Percentiles rank a stretch among this genome's conserved stretches.
Evolutionary conservation across 2,888 invertebrate genomes (phyloP).

Genomic region (Aquatica leii): DNA sequence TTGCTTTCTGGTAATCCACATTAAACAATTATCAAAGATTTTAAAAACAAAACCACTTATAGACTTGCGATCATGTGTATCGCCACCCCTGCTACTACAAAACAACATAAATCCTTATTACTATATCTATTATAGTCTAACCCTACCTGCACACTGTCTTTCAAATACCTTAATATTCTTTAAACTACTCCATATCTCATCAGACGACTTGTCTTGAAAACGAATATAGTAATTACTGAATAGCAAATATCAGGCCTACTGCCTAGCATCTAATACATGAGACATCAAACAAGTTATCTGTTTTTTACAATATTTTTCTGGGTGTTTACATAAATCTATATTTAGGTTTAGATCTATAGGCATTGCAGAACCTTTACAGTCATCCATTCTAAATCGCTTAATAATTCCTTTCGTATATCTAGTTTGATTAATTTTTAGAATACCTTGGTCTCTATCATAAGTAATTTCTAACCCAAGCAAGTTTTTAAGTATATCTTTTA

Average conservation of each 20-base stretch:
- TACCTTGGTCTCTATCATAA: no score
- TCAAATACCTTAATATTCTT: not conserved
- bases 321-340: not conserved
- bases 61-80: slow-evolving; percentile 31
- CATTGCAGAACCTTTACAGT: slow-evolving; percentile 7
- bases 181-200: not conserved
- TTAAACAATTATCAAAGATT: slow-evolving; percentile 24
- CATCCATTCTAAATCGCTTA: slow-evolving; percentile 26
- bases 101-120: slow-evolving; percentile 2
- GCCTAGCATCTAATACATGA: not conserved
- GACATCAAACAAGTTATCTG: not conserved
- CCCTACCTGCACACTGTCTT: not conserved
- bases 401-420: slow-evolving; percentile 25
- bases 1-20: slow-evolving; percentile 20
- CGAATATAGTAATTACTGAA: not conserved
- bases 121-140: not conserved
- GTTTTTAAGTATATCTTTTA: no score
- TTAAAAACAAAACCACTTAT: slow-evolving; percentile 15
- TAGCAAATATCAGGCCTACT: slow-evolving; percentile 2
- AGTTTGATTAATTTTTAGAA: no score
- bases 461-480: no score
- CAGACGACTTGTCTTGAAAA: not conserved
- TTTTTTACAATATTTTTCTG: not conserved
- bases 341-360: slow-evolving; percentile 14
- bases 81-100: slow-evolving; percentile 31